Evolutionary conservation across 2,113 vertebrate genomes (phyloP), one percentile per base, ranked within the genome.

Genomic region (Aplodontia rufa): DNA sequence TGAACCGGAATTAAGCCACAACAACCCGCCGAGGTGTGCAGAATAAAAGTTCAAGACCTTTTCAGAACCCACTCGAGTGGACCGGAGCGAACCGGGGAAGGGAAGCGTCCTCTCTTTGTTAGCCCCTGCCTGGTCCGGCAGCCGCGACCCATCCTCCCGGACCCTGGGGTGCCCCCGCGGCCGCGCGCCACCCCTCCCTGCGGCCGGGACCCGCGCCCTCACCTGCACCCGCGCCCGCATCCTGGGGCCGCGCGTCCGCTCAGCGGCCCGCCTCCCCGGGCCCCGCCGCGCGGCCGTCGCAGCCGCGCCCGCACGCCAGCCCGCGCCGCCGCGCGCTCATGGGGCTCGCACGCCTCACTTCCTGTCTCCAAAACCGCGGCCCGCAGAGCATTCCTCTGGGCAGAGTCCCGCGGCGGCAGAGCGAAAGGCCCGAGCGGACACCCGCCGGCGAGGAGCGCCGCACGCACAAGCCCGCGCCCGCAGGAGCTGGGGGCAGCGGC

Each of bases 271-370:
- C 96, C 97, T 95, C 81, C 6, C 90, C 90, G 83, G 97, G 96
- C 94, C 3, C 94, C 47, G 95, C 97, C 93, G 71, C 2, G 95
- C 97, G 96, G 96, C 98, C 97, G 94, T 95, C 97, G 5, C 93
- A 83, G 94, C 97, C 80, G 93, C 94, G 37, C 86, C 87, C 37
- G 90, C 97, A 93, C 92, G 92, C 98, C 95, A 78, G 97, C 93
- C 96, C 94, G 96, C 95, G 91, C 62, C 97, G 96, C 88, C 78
- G 90, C 95, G 94, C 98, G 68, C 96, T 98, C 98, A 97, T 97
- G 95, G 96, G 98, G 97, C 97, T 97, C 98, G 98, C 98, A 97
- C 97, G 98, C 99, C 98, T 98, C 98, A 98, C 99, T 99, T 99
- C 99, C 99, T 99, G 98, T 98, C 97, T 97, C 97, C 98, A 92